Evolutionary conservation across 53 echinoderm and acorn worm genomes (phyloP), one percentile per base, ranked within the genome.

Genomic region (Apostichopus leukothele): DNA sequence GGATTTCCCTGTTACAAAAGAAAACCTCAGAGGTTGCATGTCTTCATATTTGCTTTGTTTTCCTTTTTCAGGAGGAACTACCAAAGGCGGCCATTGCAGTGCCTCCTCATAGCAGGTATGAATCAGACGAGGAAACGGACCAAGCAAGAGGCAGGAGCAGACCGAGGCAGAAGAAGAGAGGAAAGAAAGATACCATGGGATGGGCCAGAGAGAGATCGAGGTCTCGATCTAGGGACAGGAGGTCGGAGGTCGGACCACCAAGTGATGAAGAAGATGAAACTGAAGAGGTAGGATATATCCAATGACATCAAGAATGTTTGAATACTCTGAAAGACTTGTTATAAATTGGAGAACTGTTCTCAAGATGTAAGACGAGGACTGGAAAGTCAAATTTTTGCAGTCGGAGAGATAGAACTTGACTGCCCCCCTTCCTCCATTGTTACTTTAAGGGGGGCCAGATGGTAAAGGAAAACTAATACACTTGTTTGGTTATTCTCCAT

Each of bases 191-290:
- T 67, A 85, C 85, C 22, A 85, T 85, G 85, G 85, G 85, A 26
- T 85, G 85, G 51, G 83, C 87, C 10, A 85, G 85, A 60, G 85
- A 85, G 50, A 59, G 85, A 23, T 90, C 91, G 23, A 89, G 93
- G 51, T 94, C 94, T 26, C 60, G 89, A 5, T 94, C 93, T 16
- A 91, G 91, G 9, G 94, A 93, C 86, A 86, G 94, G 18, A 67
- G 91, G 52, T 89, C 91, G 16, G 94, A 94, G 76, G 89, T 89
- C 5, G 90, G 81, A 67, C 89, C 90, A 27, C 53, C 60, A 1
- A 80, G 88, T 73, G 87, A 89, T 22, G 96, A 96, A 77, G 96
- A 93, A 26, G 74, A 83, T 21, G 94, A 93, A n/a, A 90, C 92
- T 12, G 80, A 88, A 23, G 90, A 93, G 67, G 79, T 90, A 4